phyloP scores from a whole-genome alignment of 1,140 invertebrate species.

The Drosophila insularis region DNA sequence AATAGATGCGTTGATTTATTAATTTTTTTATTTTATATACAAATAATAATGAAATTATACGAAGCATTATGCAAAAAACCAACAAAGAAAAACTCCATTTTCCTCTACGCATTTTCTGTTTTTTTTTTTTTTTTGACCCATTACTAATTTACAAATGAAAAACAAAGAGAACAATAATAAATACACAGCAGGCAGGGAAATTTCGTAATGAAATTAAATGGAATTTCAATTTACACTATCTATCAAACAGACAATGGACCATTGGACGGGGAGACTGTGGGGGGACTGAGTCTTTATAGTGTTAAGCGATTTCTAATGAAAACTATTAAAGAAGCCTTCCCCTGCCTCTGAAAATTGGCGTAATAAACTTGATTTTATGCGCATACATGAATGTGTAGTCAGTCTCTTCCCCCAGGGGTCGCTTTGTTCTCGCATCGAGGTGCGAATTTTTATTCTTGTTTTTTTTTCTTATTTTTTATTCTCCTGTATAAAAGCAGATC shows the following conservation, averaged over 20 bases:
- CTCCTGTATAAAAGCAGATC: slow-evolving; percentile 56
- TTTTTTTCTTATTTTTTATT: slow-evolving; percentile 14
- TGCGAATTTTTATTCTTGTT: slow-evolving; percentile 57
- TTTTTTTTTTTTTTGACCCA: background rate
- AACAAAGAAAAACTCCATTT: slow-evolving; percentile 15
- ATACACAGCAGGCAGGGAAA: background rate
- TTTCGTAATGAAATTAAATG: slow-evolving; percentile 30
- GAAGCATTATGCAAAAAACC: background rate
- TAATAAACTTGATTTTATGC: slow-evolving; percentile 52
- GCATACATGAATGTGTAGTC: slow-evolving; percentile 17
- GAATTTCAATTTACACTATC: slow-evolving; percentile 42
- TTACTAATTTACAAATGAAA: background rate
- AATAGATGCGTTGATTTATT: slow-evolving; percentile 73
- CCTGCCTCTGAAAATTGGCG: background rate
- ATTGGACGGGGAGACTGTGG: background rate
- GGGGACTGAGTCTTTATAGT: slow-evolving; percentile 35
- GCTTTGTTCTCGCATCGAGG: slow-evolving; percentile 60
- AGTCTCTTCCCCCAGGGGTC: slow-evolving; percentile 19
- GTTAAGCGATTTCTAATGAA: slow-evolving; percentile 73
- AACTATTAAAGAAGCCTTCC: slow-evolving; percentile 58
- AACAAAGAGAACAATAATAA: background rate
- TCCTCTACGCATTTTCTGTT: background rate
- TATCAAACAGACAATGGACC: slow-evolving; percentile 35
- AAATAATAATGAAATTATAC: slow-evolving; percentile 34
- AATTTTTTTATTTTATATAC: slow-evolving; percentile 60